Evolutionary conservation across 2,113 vertebrate species (phyloP).

Genomic region (Platichthys flesus): DNA sequence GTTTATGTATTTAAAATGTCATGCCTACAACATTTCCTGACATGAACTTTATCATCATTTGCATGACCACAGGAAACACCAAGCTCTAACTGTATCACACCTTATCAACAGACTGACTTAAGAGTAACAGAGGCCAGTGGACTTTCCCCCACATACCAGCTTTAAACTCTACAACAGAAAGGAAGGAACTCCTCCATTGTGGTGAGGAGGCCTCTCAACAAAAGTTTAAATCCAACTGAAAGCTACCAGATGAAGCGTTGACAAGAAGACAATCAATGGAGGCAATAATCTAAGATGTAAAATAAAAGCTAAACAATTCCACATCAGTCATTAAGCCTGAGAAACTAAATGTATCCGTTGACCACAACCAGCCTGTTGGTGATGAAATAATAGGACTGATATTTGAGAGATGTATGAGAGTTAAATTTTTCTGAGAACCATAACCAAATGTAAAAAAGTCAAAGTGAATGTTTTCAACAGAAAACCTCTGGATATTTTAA

Average conservation of each 20-base stretch:
- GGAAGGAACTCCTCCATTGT: conserved; percentile 72
- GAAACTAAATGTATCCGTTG: conserved; percentile 8
- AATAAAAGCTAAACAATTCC: conserved; percentile 9
- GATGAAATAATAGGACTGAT: conserved; percentile 6
- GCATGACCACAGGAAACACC: conserved; percentile 40
- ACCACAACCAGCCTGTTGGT: conserved; percentile 15
- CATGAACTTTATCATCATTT: conserved; percentile 55
- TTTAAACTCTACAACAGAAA: conserved; percentile 42
- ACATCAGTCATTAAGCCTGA: conserved; percentile 9
- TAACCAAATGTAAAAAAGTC: background rate
- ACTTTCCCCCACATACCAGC: conserved; percentile 59
- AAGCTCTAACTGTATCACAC: conserved; percentile 19
- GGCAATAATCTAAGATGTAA: conserved; percentile 38
- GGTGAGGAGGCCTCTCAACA: conserved; percentile 54
- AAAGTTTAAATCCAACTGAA: conserved; percentile 47
- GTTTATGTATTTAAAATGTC: conserved; percentile 1
- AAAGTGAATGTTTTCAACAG: background rate
- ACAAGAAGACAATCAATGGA: conserved; percentile 59
- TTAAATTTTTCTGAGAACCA: background rate
- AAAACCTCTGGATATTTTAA: background rate
- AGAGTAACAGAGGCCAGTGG: conserved; percentile 43
- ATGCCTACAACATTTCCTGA: conserved; percentile 40
- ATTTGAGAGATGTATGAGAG: background rate
- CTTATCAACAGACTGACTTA: conserved; percentile 38
- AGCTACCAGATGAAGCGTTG: conserved; percentile 42